Evolutionary conservation across 1,140 invertebrate species (phyloP).

Genomic region (Conus ventricosus): DNA sequence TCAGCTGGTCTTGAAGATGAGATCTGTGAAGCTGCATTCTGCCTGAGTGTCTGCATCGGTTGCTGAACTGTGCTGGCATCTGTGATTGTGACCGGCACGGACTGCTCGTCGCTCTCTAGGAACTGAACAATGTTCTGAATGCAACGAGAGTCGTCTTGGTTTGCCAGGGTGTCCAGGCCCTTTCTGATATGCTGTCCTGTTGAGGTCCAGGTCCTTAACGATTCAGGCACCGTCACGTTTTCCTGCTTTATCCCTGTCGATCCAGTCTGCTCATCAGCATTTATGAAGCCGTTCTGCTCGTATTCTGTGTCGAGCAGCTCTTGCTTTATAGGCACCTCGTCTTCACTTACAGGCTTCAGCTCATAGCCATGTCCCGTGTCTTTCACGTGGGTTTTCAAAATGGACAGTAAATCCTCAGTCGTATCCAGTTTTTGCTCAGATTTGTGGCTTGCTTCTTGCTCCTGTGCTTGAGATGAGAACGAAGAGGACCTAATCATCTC

Average conservation of each 20-base stretch:
- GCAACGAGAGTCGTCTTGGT: background rate
- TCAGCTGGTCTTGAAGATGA: background rate
- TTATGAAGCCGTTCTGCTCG: background rate
- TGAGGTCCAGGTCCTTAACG: background rate
- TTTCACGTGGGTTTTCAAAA: conserved; percentile 2
- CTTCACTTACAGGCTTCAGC: background rate
- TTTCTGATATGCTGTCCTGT: conserved; percentile 5
- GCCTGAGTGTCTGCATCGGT: background rate
- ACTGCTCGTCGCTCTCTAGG: background rate
- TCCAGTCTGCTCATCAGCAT: background rate
- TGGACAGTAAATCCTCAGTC: background rate
- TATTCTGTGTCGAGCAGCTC: background rate
- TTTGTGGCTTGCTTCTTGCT: background rate
- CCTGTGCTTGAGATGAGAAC: too few relatives aligned
- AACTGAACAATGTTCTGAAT: conserved; percentile 9
- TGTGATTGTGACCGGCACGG: background rate
- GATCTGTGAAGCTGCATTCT: background rate
- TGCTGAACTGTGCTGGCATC: background rate
- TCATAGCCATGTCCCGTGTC: background rate
- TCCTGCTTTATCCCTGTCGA: background rate
- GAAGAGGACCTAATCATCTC: too few relatives aligned
- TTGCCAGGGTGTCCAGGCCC: background rate
- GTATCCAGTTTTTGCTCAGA: conserved; percentile 27
- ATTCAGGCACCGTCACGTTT: background rate
- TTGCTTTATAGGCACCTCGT: background rate